Conservation (phyloP, 2,797 vertebrate genomes). For the Sebastiscus albofasciatus region DNA sequence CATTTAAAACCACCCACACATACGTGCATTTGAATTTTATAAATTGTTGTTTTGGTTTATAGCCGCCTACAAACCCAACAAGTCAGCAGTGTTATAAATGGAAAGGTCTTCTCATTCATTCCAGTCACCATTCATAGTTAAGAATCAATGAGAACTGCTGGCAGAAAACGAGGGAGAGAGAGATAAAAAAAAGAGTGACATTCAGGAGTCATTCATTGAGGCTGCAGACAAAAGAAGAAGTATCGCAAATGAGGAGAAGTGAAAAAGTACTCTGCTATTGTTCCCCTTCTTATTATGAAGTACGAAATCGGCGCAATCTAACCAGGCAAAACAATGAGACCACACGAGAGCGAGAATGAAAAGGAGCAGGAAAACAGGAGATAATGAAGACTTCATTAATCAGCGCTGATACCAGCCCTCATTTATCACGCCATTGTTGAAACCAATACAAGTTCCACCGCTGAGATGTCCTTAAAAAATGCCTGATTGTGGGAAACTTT, state of each 20-base stretch:
- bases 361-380: slow-evolving; percentile 61
- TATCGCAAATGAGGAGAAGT: slow-evolving; percentile 50
- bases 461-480: slow-evolving; percentile 60
- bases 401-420: slow-evolving; percentile 59
- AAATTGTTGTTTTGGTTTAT: slow-evolving; percentile 42
- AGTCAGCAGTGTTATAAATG: slow-evolving; percentile 43
- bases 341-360: slow-evolving; percentile 45
- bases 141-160: slow-evolving; percentile 55
- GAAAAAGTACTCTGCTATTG: slow-evolving; percentile 56
- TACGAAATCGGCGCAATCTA: slow-evolving; percentile 63
- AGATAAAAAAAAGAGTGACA: slow-evolving; percentile 50
- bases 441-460: slow-evolving; percentile 54
- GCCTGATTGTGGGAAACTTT: slow-evolving; percentile 59
- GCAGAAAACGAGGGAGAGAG: slow-evolving; percentile 16
- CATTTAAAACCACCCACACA: slow-evolving; percentile 30
- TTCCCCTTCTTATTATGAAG: slow-evolving; percentile 63
- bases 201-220: slow-evolving; percentile 67
- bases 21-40: slow-evolving; percentile 25
- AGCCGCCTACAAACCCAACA: slow-evolving; percentile 3
- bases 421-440: slow-evolving; percentile 71
- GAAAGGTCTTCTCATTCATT: slow-evolving; percentile 58
- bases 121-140: slow-evolving; percentile 48
- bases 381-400: slow-evolving; percentile 81
- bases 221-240: slow-evolving; percentile 63
- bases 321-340: slow-evolving; percentile 56